Percentiles rank a stretch among this genome's conserved stretches.
phyloP scores from a whole-genome alignment of 2,113 vertebrate genomes.

The Thunnus maccoyii region DNA sequence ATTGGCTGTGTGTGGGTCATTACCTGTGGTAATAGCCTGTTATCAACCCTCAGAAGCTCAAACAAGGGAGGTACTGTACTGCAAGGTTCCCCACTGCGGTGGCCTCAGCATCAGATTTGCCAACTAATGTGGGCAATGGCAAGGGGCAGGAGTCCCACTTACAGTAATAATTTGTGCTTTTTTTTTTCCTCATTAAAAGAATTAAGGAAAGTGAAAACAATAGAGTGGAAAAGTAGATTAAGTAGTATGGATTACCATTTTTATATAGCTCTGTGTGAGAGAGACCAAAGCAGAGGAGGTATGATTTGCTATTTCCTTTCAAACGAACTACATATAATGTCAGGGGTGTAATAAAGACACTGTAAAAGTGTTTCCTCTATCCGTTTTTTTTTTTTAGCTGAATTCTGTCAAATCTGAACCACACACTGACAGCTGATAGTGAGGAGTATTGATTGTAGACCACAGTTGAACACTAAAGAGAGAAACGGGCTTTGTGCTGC shows the following conservation, averaged over 20 bases:
- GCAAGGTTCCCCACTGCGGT: constrained; percentile 56
- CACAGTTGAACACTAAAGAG: constrained; percentile 25
- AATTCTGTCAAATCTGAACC: constrained; percentile 24
- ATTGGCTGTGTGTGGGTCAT: constrained; percentile 79
- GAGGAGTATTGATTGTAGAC: constrained; percentile 26
- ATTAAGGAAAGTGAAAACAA: constrained; percentile 6
- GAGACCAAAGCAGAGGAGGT: constrained; percentile 1
- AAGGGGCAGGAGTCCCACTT: neutral
- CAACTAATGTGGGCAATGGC: constrained; percentile 23
- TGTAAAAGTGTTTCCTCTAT: neutral
- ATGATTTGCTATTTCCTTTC: constrained; percentile 16
- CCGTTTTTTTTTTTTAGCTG: neutral
- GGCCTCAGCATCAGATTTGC: constrained; percentile 28
- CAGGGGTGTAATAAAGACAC: constrained; percentile 11
- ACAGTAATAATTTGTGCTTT: neutral
- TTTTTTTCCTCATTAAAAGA: constrained; percentile 7
- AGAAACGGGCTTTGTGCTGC: constrained; percentile 13
- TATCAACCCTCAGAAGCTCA: constrained; percentile 71
- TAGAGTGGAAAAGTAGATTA: neutral
- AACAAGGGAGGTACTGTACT: constrained; percentile 57
- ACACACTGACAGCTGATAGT: constrained; percentile 13
- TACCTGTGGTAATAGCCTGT: constrained; percentile 79
- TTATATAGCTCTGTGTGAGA: neutral
- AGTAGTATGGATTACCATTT: neutral
- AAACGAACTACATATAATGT: neutral